Percentiles rank a stretch among this genome's conserved stretches.
These are phyloP conservation scores for Zaprionus vittiger DNA, from an alignment of 1,140 invertebrate species.

Conservation along the genomic window DNA sequence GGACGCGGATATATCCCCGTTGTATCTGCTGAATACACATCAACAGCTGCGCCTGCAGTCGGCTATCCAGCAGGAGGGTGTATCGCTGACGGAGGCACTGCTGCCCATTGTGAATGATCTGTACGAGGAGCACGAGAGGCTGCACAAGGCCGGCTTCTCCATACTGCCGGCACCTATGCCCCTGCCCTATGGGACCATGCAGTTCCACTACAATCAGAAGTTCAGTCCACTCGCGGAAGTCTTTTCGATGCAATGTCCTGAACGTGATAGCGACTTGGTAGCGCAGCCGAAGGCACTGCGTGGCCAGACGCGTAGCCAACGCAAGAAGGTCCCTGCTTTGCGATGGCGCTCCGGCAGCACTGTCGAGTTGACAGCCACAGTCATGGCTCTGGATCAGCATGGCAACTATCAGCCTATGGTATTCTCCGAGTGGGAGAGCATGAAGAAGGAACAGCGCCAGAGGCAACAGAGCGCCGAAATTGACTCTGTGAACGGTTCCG, in stretches of 20 bases:
- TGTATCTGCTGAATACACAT: neutral
- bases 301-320: neutral
- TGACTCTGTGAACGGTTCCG: neutral
- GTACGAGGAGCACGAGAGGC: conserved; percentile 19
- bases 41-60: conserved; percentile 38
- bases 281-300: neutral
- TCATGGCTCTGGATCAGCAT: conserved; percentile 5
- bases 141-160: neutral
- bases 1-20: conserved; percentile 9
- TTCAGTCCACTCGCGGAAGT: neutral
- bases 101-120: conserved; percentile 31
- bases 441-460: neutral
- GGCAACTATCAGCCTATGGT: conserved; percentile 7
- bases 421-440: conserved; percentile 5
- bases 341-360: too few relatives aligned
- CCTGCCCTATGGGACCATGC: conserved; percentile 15
- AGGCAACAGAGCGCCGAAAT: neutral
- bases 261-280: neutral
- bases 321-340: neutral
- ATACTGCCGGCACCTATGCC: neutral
- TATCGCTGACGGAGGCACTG: conserved; percentile 28
- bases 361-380: neutral
- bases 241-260: neutral
- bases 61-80: conserved; percentile 19
- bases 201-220: neutral